These are phyloP conservation scores for Nemoura dubitans DNA, from an alignment of 2,888 invertebrate genomes.

Conservation along the genomic window DNA sequence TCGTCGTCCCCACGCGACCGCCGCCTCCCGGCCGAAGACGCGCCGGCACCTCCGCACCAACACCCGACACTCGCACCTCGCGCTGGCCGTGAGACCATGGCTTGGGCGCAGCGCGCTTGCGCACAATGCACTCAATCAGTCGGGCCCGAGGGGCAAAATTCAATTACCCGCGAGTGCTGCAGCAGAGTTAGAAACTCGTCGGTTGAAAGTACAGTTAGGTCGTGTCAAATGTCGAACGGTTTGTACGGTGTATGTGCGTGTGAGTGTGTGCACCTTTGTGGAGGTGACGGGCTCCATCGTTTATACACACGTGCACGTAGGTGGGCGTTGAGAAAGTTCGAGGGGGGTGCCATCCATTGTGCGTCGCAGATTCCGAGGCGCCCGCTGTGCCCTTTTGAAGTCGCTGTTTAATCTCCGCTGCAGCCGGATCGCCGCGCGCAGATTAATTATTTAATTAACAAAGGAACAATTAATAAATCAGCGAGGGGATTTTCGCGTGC, in stretches of 20 bases:
- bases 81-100: too few species aligned
- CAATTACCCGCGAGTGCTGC: background rate
- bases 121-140: background rate
- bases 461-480: background rate
- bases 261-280: too few species aligned
- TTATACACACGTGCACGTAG: too few species aligned
- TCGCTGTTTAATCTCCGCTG: background rate
- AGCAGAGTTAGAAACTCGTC: background rate
- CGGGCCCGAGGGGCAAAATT: background rate
- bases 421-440: background rate
- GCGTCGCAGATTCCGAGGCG: background rate
- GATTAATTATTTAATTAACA: background rate
- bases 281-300: too few species aligned
- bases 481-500: background rate
- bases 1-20: too few species aligned
- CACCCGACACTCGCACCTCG: too few species aligned
- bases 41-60: too few species aligned
- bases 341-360: background rate
- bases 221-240: background rate
- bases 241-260: background rate
- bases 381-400: background rate
- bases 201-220: background rate
- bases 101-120: too few species aligned
- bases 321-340: background rate
- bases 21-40: too few species aligned